A percentile compares a stretch with the other conserved stretches of the same genome.
phyloP scores from a whole-genome alignment of 2,113 vertebrate species.

The Myiozetetes cayanensis region DNA sequence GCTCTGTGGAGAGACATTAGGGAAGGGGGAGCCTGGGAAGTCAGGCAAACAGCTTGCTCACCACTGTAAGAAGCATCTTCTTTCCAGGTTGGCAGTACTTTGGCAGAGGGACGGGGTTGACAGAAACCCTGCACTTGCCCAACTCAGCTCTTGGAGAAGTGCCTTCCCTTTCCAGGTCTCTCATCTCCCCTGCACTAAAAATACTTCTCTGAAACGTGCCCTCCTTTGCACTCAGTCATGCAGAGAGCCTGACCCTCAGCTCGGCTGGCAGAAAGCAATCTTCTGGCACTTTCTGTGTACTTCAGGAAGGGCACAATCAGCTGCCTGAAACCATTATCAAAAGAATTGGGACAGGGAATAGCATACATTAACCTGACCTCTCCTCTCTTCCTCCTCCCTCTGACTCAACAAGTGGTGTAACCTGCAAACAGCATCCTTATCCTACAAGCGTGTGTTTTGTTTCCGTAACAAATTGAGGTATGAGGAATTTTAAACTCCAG shows the following conservation, averaged over 20 bases:
- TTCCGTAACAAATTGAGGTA: background rate
- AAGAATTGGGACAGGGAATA: slow-evolving; percentile 31
- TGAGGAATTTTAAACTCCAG: background rate
- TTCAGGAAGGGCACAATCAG: slow-evolving; percentile 19
- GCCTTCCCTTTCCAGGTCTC: background rate
- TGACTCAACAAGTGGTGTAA: slow-evolving; percentile 46
- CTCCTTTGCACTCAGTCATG: background rate
- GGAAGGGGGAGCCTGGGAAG: background rate
- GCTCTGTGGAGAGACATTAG: accelerated
- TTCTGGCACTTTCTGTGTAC: background rate
- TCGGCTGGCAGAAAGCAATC: background rate
- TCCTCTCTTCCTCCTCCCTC: slow-evolving; percentile 32
- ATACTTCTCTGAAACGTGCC: background rate
- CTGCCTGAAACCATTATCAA: background rate
- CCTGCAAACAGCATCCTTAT: slow-evolving; percentile 23
- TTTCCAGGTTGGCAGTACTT: background rate
- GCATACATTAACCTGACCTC: background rate
- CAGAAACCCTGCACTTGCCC: background rate
- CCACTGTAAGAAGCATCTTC: background rate
- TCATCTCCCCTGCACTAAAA: background rate
- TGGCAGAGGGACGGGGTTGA: background rate
- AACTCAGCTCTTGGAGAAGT: background rate
- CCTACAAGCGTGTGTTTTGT: background rate
- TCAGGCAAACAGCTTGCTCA: background rate
- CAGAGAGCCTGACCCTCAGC: background rate